phyloP scores from a whole-genome alignment of 1,140 invertebrate genomes.

The Orchestia grillus region DNA sequence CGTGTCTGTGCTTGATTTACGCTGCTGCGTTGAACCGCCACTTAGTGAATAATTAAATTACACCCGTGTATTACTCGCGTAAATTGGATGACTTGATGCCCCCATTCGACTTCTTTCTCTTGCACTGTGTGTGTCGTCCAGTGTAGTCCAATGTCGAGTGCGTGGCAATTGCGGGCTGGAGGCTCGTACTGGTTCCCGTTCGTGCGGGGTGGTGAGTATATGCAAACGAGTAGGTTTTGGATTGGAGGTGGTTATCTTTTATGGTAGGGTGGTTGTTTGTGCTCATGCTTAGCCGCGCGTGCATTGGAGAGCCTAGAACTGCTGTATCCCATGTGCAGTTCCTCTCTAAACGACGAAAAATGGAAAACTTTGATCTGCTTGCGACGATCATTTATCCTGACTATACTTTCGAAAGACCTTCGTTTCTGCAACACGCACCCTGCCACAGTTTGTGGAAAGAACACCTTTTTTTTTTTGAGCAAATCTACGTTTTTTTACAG shows the following conservation, averaged over 20 bases:
- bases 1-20: background rate
- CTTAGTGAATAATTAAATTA: too few species aligned
- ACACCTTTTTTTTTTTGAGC: background rate
- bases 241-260: background rate
- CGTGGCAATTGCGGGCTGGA: too few species aligned
- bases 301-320: too few species aligned
- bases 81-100: too few species aligned
- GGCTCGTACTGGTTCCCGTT: too few species aligned
- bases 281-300: background rate
- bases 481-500: background rate
- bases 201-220: too few species aligned
- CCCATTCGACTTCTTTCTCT: background rate
- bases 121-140: too few species aligned
- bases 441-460: background rate
- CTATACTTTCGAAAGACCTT: background rate
- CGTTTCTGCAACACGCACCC: background rate
- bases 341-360: background rate
- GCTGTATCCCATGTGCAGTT: too few species aligned
- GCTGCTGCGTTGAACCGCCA: too few species aligned
- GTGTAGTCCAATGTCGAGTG: too few species aligned
- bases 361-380: background rate
- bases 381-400: background rate
- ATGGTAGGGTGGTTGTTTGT: background rate
- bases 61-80: background rate
- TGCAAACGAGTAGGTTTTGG: too few species aligned